These are phyloP conservation scores for Acropternis orthonyx DNA, from an alignment of 2,797 vertebrate species.

Conservation along the genomic window DNA sequence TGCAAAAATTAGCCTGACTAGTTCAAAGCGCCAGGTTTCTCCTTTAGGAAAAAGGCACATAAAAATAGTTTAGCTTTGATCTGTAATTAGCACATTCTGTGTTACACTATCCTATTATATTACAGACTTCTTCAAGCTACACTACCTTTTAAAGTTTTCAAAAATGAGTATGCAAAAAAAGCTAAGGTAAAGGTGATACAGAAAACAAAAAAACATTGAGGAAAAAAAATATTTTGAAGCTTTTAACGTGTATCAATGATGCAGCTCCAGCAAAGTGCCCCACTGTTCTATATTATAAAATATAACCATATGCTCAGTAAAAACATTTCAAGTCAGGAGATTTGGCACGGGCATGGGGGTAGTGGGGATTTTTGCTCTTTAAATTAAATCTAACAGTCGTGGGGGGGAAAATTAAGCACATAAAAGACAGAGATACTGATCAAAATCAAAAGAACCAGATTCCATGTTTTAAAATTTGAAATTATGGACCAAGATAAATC, in stretches of 20 bases:
- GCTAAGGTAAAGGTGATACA: not conserved
- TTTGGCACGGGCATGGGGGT: not conserved
- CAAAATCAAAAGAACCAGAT: not conserved
- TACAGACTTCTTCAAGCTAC: not conserved
- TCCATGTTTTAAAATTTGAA: not conserved
- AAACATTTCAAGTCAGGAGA: not conserved
- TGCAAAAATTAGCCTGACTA: not conserved
- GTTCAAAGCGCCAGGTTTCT: conserved; percentile 22
- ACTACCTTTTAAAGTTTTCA: not conserved
- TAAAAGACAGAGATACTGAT: not conserved
- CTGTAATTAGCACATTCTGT: conserved; percentile 19
- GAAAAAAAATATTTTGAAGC: not conserved
- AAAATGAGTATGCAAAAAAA: not conserved
- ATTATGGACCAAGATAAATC: not conserved
- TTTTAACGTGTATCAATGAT: not conserved
- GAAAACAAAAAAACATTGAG: not conserved
- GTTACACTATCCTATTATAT: not conserved
- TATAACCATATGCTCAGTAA: not conserved
- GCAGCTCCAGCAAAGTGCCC: not conserved
- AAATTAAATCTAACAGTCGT: not conserved
- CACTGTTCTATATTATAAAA: not conserved
- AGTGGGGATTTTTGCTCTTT: not conserved
- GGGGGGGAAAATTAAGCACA: not conserved
- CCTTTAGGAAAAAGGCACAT: not conserved
- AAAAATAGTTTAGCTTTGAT: conserved; percentile 43